Percentiles rank a stretch among this genome's conserved stretches.
Conservation (phyloP, 2,113 vertebrate genomes). For the Tympanuchus pallidicinctus region DNA sequence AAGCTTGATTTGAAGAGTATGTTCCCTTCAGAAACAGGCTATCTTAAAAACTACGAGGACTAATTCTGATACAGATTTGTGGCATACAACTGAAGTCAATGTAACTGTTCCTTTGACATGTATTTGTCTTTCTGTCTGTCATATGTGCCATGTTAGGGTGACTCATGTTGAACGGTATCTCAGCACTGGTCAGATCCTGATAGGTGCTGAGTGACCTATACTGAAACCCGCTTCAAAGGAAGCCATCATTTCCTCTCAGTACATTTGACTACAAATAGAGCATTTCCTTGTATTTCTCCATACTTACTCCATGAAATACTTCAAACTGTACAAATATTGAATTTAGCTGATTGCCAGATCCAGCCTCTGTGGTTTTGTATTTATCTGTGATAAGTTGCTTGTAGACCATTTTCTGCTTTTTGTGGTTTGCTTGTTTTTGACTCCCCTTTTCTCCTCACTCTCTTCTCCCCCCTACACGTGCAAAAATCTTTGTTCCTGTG, state of each 20-base stretch:
- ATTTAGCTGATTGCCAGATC: conserved; percentile 51
- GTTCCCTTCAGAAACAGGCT: background rate
- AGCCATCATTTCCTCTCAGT: conserved; percentile 1
- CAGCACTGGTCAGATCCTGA: background rate
- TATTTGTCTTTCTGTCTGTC: conserved; percentile 4
- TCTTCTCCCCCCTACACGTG: accelerated
- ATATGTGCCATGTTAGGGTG: background rate
- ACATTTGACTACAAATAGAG: conserved; percentile 1
- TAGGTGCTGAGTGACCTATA: conserved; percentile 3
- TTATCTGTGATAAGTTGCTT: background rate
- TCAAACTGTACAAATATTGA: conserved; percentile 60
- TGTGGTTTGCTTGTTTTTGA: background rate
- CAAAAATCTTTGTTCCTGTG: background rate
- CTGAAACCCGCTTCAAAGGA: conserved; percentile 34
- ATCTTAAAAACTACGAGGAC: background rate
- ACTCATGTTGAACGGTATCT: conserved; percentile 4
- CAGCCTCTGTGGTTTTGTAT: background rate
- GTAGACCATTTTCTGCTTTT: background rate
- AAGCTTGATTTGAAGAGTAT: background rate
- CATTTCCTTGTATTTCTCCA: conserved; percentile 33
- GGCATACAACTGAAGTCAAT: background rate
- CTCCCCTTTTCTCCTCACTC: background rate
- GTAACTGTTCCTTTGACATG: background rate
- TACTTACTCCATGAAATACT: conserved; percentile 57
- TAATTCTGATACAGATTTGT: background rate